These are phyloP conservation scores for Aphelinus atriplicis DNA, from an alignment of 1,140 invertebrate genomes.

Conservation along the genomic window DNA sequence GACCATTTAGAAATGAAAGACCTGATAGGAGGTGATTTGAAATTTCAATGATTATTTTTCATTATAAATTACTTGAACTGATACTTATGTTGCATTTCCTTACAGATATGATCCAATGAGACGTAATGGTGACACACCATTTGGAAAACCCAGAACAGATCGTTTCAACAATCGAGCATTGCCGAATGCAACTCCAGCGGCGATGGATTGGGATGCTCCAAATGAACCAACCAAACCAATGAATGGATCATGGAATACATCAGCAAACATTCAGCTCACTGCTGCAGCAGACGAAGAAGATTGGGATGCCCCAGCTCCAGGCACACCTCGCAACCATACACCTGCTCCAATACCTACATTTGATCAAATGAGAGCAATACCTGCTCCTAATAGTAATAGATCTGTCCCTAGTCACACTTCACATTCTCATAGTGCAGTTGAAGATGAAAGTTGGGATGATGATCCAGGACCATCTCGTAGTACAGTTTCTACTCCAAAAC, in stretches of 20 bases:
- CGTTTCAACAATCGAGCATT: conserved; percentile 4
- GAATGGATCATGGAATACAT: conserved; percentile 29
- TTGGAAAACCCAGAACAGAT: conserved; percentile 16
- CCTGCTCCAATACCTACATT: conserved; percentile 2
- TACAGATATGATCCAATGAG: conserved; percentile 31
- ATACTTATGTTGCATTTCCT: neutral
- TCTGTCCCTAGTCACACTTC: no score
- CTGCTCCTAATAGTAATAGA: neutral
- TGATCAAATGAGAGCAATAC: neutral
- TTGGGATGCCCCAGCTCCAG: neutral
- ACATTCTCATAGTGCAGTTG: neutral
- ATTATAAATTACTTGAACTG: neutral
- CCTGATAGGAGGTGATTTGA: conserved; percentile 2
- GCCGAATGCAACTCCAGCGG: neutral
- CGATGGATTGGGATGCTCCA: conserved; percentile 36
- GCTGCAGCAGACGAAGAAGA: conserved; percentile 9
- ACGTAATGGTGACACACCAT: conserved; percentile 7
- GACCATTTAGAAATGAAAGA: conserved; percentile 12
- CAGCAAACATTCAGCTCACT: neutral
- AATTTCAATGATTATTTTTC: neutral
- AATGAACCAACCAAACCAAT: neutral
- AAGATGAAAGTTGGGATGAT: conserved; percentile 18
- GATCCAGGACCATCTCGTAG: neutral
- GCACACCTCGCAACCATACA: neutral
- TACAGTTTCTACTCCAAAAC: no score